These are phyloP conservation scores for Cantharis rustica DNA, from an alignment of 2,888 invertebrate genomes.

Conservation along the genomic window DNA sequence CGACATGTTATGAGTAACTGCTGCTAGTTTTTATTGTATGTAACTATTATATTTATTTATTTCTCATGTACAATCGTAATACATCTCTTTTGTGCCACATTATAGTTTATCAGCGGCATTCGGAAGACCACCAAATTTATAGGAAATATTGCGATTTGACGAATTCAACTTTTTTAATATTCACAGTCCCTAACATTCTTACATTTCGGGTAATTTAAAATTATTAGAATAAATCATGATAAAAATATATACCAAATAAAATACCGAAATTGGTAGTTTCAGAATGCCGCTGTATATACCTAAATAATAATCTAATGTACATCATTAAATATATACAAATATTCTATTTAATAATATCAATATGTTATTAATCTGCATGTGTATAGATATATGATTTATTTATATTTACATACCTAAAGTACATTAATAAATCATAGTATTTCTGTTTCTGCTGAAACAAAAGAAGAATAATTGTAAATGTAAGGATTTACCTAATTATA, in stretches of 20 bases:
- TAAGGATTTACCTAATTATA: background rate
- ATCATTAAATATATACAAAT: conserved; percentile 11
- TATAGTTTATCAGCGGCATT: conserved; percentile 3
- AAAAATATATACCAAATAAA: too few species aligned
- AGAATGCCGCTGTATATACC: background rate
- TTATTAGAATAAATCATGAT: too few species aligned
- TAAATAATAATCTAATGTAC: conserved; percentile 15
- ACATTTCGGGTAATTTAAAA: too few species aligned
- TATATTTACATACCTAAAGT: conserved; percentile 9
- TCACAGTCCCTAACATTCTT: background rate
- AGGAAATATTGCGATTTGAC: background rate
- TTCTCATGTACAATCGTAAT: conserved; percentile 19
- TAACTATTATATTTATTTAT: conserved; percentile 17
- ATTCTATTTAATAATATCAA: conserved; percentile 3
- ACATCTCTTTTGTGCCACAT: conserved; percentile 21
- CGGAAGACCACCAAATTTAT: background rate
- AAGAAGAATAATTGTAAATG: too few species aligned
- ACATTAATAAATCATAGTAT: background rate
- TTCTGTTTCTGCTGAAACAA: background rate
- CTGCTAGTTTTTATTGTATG: background rate
- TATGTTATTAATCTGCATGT: background rate
- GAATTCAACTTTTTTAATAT: background rate
- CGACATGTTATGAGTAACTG: conserved; percentile 9
- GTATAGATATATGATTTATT: conserved; percentile 13
- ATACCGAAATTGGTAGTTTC: background rate